These are phyloP conservation scores for Natrix natrix DNA, from an alignment of 2,797 vertebrate species.

Conservation along the genomic window DNA sequence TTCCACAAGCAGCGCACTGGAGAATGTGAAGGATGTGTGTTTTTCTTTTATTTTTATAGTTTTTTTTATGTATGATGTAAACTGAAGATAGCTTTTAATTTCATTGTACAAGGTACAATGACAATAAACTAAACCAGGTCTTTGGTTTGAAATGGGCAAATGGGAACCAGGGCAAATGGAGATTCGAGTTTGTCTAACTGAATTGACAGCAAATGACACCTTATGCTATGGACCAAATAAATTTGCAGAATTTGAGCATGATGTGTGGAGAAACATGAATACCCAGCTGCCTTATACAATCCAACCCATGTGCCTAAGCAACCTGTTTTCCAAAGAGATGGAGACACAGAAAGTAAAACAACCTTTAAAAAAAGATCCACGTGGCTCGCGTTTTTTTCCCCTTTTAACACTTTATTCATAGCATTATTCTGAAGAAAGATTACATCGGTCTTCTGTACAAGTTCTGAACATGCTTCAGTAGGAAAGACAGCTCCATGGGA, in stretches of 20 bases:
- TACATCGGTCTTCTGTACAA: slow-evolving; percentile 45
- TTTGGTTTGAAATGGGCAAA: neutral
- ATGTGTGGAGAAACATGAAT: neutral
- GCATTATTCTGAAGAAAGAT: slow-evolving; percentile 46
- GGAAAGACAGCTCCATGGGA: slow-evolving; percentile 54
- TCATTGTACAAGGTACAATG: too few relatives aligned
- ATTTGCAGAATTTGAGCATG: neutral
- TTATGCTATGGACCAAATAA: neutral
- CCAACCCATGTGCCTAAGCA: too few relatives aligned
- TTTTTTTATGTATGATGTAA: too few relatives aligned
- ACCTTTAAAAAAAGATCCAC: neutral
- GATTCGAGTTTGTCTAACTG: neutral
- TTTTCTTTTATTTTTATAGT: too few relatives aligned
- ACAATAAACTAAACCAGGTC: too few relatives aligned
- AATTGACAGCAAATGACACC: neutral
- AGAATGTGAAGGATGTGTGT: too few relatives aligned
- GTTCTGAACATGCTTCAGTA: slow-evolving; percentile 45
- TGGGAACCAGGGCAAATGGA: neutral
- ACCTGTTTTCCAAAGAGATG: neutral
- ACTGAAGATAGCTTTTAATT: too few relatives aligned
- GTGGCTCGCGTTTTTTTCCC: slow-evolving; percentile 1
- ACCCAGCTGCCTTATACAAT: neutral
- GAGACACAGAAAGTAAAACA: neutral
- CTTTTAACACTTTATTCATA: slow-evolving; percentile 48
- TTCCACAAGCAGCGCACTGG: too few relatives aligned